A percentile compares a stretch with the other conserved stretches of the same genome.
These are phyloP conservation scores for Oryzias melastigma DNA, from an alignment of 2,113 vertebrate genomes.

Conservation along the genomic window DNA sequence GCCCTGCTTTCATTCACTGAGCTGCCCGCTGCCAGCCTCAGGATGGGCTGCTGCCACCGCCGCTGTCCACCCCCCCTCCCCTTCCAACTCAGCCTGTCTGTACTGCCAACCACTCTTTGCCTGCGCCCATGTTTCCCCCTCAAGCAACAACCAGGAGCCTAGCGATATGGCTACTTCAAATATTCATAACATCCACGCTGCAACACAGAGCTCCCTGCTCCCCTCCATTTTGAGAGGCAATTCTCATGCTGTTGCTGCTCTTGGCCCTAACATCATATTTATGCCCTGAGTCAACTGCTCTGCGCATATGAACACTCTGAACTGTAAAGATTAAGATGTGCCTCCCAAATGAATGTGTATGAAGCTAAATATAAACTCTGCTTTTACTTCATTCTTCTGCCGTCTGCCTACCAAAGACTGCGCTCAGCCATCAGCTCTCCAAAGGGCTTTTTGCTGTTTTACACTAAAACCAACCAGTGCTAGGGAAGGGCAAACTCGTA, in stretches of 20 bases:
- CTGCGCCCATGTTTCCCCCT: constrained; percentile 53
- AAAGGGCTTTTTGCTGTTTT: constrained; percentile 42
- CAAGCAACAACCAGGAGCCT: constrained; percentile 60
- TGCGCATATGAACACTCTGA: constrained; percentile 31
- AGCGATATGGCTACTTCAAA: constrained; percentile 66
- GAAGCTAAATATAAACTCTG: constrained; percentile 59
- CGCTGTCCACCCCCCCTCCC: constrained; percentile 42
- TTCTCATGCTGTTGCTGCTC: constrained; percentile 38
- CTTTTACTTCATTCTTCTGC: constrained; percentile 22
- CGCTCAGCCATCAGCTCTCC: constrained; percentile 26
- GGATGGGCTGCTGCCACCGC: constrained; percentile 59
- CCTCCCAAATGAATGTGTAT: constrained; percentile 33
- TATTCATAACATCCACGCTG: constrained; percentile 64
- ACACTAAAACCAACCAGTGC: constrained; percentile 24
- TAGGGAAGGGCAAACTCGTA: constrained; percentile 29
- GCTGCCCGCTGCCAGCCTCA: constrained; percentile 69
- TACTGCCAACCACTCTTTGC: constrained; percentile 57
- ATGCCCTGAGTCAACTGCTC: constrained; percentile 38
- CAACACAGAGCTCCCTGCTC: constrained; percentile 45
- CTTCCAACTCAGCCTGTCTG: constrained; percentile 31
- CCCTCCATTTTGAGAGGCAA: constrained; percentile 68
- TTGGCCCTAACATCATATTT: constrained; percentile 28
- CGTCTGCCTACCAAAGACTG: constrained; percentile 23
- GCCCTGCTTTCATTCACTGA: constrained; percentile 68
- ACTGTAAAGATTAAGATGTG: constrained; percentile 34